Percentiles rank a stretch among this genome's conserved stretches.
phyloP scores from a whole-genome alignment of 2,888 invertebrate species.

The Argynnis bischoffii region DNA sequence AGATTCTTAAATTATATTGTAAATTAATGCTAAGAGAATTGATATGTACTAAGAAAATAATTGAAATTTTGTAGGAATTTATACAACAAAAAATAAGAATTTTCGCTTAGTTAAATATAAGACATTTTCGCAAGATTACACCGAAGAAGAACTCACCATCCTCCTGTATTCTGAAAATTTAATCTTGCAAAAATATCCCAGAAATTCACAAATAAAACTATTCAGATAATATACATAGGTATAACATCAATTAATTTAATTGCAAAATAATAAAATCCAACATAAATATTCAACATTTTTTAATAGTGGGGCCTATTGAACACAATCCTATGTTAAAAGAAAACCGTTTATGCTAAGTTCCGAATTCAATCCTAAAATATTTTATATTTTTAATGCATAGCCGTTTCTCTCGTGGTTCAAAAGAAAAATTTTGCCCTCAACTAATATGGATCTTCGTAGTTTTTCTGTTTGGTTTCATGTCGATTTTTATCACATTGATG shows the following conservation, averaged over 20 bases:
- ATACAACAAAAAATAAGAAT: conserved; percentile 46
- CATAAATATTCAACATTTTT: conserved; percentile 25
- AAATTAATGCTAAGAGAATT: too few relatives aligned
- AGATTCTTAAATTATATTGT: conserved; percentile 49
- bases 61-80: too few relatives aligned
- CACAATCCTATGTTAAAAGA: conserved; percentile 59
- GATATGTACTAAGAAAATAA: too few relatives aligned
- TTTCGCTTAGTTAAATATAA: conserved; percentile 55
- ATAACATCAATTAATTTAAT: conserved; percentile 2
- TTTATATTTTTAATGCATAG: conserved; percentile 43
- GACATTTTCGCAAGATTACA: conserved; percentile 68
- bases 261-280: conserved; percentile 14
- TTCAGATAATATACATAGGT: conserved; percentile 24
- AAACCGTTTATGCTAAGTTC: conserved; percentile 43
- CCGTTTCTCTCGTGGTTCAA: conserved; percentile 68
- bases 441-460: conserved; percentile 75
- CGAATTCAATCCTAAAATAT: conserved; percentile 42
- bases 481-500: conserved; percentile 60
- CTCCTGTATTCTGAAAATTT: conserved; percentile 73
- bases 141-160: conserved; percentile 73
- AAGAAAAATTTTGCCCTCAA: conserved; percentile 64
- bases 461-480: conserved; percentile 57
- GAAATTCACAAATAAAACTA: conserved; percentile 54
- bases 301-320: conserved; percentile 27
- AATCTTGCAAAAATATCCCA: conserved; percentile 72